Percentiles rank a stretch among this genome's conserved stretches.
Conservation (phyloP, 2,113 vertebrate genomes). For the Chrysemys picta region DNA sequence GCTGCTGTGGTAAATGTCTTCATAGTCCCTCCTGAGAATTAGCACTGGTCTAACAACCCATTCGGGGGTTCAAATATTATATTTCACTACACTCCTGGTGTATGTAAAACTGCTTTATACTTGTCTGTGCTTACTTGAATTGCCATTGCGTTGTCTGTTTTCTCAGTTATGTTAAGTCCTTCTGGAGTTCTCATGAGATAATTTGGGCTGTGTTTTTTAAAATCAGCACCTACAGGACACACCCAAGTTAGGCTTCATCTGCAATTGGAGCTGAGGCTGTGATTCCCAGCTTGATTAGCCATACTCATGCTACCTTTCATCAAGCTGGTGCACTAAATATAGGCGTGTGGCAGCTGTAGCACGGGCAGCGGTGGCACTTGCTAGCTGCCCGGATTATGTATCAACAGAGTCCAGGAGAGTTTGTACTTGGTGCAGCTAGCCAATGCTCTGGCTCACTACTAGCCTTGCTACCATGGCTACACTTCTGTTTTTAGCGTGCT, state of each 20-base stretch:
- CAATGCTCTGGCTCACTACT: neutral
- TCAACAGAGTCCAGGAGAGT: neutral
- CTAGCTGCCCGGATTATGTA: neutral
- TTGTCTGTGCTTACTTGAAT: neutral
- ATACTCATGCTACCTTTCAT: neutral
- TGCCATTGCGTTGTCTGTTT: neutral
- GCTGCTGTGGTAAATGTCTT: neutral
- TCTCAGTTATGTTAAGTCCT: neutral
- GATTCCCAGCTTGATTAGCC: neutral
- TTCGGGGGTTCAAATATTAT: neutral
- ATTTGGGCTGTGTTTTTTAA: neutral
- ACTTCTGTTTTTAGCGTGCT: neutral
- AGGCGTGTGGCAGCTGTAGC: neutral
- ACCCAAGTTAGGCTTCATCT: neutral
- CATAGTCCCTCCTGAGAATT: neutral
- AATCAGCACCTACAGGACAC: neutral
- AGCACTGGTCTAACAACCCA: neutral
- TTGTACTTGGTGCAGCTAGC: neutral
- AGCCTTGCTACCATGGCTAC: too few relatives aligned
- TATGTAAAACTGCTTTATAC: neutral
- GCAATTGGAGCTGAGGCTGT: neutral
- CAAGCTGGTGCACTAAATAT: neutral
- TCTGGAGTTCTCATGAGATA: neutral
- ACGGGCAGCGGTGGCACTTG: neutral
- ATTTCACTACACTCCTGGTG: neutral